Evolutionary conservation across 2,113 vertebrate genomes (phyloP).

Genomic region (Coturnix japonica): DNA sequence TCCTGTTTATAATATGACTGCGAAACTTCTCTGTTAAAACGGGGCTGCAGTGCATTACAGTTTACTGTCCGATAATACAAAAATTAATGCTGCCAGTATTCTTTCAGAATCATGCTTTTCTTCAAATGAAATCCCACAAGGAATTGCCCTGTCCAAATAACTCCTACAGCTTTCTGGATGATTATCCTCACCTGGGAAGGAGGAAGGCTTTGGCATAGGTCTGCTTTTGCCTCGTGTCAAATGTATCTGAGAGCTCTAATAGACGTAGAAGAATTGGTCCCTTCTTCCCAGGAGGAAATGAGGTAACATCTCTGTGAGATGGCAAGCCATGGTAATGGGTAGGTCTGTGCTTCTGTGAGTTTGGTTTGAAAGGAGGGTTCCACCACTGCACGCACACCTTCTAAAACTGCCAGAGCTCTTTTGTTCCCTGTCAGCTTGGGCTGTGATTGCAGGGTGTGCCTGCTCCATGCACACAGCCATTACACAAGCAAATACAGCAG

Average conservation of each 20-base stretch:
- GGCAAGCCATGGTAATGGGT: not conserved
- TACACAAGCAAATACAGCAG: not conserved
- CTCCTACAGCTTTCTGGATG: not conserved
- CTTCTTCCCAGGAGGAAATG: not conserved
- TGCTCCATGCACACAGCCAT: not conserved
- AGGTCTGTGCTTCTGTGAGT: not conserved
- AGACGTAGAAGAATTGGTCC: not conserved
- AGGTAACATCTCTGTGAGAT: accelerated
- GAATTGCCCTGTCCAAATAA: not conserved
- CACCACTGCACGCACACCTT: accelerated
- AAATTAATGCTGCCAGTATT: not conserved
- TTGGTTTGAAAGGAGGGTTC: not conserved
- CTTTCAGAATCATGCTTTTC: not conserved
- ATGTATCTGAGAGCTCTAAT: not conserved
- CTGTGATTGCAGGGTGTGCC: not conserved
- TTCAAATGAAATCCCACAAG: constrained; percentile 11
- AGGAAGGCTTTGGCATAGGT: not conserved
- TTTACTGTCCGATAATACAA: not conserved
- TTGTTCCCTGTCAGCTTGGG: accelerated
- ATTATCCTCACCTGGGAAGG: not conserved
- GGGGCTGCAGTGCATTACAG: not conserved
- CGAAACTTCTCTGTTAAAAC: constrained; percentile 17
- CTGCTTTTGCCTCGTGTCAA: not conserved
- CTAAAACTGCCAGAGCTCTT: not conserved
- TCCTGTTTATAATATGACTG: constrained; percentile 15